Evolutionary conservation across 2,113 vertebrate species (phyloP), one percentile per base, ranked within the genome.

Genomic region (Cinclus mexicanus): DNA sequence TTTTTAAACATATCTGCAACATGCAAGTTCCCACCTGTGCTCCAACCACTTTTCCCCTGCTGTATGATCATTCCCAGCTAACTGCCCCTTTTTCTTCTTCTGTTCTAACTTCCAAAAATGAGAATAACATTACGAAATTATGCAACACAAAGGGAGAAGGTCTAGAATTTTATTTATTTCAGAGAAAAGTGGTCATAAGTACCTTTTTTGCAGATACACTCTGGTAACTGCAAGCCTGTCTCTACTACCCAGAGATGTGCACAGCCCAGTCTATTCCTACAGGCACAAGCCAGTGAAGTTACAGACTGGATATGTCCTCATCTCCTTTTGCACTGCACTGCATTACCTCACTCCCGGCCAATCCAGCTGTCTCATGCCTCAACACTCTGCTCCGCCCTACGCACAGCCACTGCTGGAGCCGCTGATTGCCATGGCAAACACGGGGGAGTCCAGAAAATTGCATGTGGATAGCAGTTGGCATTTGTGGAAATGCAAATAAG

Each of bases 341-440:
- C 89, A 97, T 97, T 97, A 97, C 97, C 96, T 98, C 97, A 98
- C 94, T 61, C 41, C 82, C 86, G 97, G 89, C 97, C 98, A 98
- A 97, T 98, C 93, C 60, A 84, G 20, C 23, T 21, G 24, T 68
- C 22, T 17, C 52, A 47, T 37, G 95, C 84, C 91, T 96, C 96
- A 63, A 56, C 87, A 50, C 83, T 65, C 41, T 71, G 83, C 92
- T 91, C 94, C 88, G 15, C 85, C 75, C 78, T 78, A 44, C 28
- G 7, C 85, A 9, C 75, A 83, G 79, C 57, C 4, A 2, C 70
- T 31, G 24, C 88, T 1, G 0, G 71, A 94, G 68, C 13, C 23
- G 2, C 46, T 71, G 71, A 96, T 77, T 86, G 78, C 52, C 72
- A 28, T 10, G 64, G 59, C 4, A 3, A 95, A 79, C 90, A 83